phyloP scores from a whole-genome alignment of 2,888 invertebrate species.

The Anoncus sp. region DNA sequence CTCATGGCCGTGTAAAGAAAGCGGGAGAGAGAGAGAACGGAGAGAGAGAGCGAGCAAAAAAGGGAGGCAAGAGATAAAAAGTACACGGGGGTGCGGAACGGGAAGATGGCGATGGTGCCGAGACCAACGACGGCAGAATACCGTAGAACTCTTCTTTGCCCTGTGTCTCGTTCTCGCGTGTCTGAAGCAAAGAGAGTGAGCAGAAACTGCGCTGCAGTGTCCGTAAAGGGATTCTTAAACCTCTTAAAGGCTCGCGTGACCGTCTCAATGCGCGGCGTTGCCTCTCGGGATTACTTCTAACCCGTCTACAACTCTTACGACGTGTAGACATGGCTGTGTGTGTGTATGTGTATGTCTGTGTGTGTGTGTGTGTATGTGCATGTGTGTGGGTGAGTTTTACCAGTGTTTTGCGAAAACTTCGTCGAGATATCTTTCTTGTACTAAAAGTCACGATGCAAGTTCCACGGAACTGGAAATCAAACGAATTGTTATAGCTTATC shows the following conservation, averaged over 20 bases:
- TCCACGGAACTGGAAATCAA: neutral
- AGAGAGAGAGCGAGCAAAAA: conserved; percentile 6
- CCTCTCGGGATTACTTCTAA: conserved; percentile 42
- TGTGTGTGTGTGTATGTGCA: no score
- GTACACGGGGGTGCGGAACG: neutral
- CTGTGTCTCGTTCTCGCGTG: neutral
- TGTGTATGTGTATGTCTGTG: no score
- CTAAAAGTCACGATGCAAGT: conserved; percentile 10
- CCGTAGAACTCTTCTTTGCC: conserved; percentile 25
- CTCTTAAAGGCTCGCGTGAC: conserved; percentile 58
- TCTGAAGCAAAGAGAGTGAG: conserved; percentile 19
- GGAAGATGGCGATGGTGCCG: conserved; percentile 12
- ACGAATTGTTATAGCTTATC: conserved; percentile 13
- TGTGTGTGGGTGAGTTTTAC: neutral
- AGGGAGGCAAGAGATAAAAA: conserved; percentile 7
- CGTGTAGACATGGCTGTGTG: no score
- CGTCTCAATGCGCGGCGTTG: conserved; percentile 21
- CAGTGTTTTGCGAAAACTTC: conserved; percentile 16
- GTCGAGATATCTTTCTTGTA: conserved; percentile 18
- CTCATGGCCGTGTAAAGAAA: conserved; percentile 12
- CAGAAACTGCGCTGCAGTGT: conserved; percentile 40
- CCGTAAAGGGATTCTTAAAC: conserved; percentile 55
- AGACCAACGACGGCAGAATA: conserved; percentile 25
- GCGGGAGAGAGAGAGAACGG: conserved; percentile 13
- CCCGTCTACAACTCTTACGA: conserved; percentile 32